Evolutionary conservation across 2,113 vertebrate genomes (phyloP).

Genomic region (Mobula birostris): DNA sequence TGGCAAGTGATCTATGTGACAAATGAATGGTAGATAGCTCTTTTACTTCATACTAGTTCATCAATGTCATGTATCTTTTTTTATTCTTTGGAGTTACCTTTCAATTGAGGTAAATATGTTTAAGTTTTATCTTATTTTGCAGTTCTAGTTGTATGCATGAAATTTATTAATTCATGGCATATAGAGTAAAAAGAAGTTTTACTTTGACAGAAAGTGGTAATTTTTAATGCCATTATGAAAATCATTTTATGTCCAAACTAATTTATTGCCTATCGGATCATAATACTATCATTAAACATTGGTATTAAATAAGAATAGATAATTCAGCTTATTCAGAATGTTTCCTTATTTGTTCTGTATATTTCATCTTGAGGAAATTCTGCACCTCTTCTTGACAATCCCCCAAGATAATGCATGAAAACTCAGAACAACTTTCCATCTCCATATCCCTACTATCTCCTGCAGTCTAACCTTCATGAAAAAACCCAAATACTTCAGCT

Average conservation of each 20-base stretch:
- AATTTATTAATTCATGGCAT: neutral
- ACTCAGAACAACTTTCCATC: conserved; percentile 9
- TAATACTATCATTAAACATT: no score
- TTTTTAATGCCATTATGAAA: neutral
- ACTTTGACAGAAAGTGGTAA: neutral
- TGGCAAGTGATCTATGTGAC: no score
- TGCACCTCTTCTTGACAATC: neutral
- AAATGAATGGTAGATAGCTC: neutral
- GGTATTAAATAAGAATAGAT: no score
- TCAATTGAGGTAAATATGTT: neutral
- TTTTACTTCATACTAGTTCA: neutral
- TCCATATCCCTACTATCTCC: neutral
- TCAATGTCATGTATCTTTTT: neutral
- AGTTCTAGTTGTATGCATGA: neutral
- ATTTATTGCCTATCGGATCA: neutral
- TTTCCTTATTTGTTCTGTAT: no score
- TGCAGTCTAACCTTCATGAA: neutral
- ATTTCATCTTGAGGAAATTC: neutral
- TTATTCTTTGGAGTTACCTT: neutral
- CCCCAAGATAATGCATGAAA: neutral
- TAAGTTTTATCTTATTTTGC: neutral
- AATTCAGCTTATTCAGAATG: no score
- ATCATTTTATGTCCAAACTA: neutral
- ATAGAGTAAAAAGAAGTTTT: neutral
- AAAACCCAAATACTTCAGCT: conserved; percentile 19